Evolutionary conservation across 2,888 invertebrate genomes (phyloP).

Genomic region (Calameuta pallipes): DNA sequence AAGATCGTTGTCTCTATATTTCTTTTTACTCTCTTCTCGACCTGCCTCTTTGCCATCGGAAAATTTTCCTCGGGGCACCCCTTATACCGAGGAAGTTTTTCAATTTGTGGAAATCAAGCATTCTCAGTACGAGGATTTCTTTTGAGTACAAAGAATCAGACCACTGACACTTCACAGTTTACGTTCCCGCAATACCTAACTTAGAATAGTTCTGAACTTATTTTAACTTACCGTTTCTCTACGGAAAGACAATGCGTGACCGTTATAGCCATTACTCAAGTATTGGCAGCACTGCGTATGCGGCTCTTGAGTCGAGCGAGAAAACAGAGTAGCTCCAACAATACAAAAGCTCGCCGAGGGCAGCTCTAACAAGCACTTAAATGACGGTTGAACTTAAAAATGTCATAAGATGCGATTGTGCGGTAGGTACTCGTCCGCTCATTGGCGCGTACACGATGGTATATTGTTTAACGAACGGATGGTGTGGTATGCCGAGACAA

Average conservation of each 20-base stretch:
- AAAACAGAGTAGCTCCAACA: slow-evolving; percentile 15
- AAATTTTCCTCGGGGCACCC: background rate
- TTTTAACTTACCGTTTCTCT: background rate
- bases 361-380: slow-evolving; percentile 56
- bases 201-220: background rate
- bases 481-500: slow-evolving; percentile 16
- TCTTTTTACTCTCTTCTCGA: background rate
- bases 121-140: background rate
- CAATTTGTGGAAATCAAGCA: background rate
- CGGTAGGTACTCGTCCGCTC: slow-evolving; percentile 49
- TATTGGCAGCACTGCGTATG: background rate
- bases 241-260: background rate
- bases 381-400: slow-evolving; percentile 53
- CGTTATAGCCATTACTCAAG: background rate
- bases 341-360: slow-evolving; percentile 45
- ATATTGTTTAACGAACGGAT: slow-evolving; percentile 56
- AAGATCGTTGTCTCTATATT: background rate
- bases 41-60: background rate
- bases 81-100: background rate
- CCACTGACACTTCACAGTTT: background rate
- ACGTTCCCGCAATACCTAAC: background rate
- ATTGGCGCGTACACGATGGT: slow-evolving; percentile 61
- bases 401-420: slow-evolving; percentile 59
- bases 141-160: background rate
- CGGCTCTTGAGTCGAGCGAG: background rate